Base-by-base conservation (phyloP, 2,797 vertebrate species). In the Luscinia megarhynchos region DNA sequence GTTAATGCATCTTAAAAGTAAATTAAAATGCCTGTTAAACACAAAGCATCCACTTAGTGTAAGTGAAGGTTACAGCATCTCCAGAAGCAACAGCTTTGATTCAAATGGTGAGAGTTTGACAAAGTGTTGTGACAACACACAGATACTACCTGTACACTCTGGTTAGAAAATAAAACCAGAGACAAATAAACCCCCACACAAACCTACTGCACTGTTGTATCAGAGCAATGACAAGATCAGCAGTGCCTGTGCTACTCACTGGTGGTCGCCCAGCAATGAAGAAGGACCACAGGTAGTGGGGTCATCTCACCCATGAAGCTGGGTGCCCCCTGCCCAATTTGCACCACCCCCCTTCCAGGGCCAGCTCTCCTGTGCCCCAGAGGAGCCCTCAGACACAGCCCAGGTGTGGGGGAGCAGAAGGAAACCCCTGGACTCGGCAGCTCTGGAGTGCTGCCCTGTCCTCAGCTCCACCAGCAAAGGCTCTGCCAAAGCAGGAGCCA, bases 271-370 rank as follows among this genome's bases (percentile, higher is more conserved):
- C 6, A 43, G 40, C 43, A 48, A 30, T 6, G 12, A 20, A 16
- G 24, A 54, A 36, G 12, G 30, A 9, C 9, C 55, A 62, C 36
- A 9, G 34, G 62, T 1, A n/a, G 16, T 1, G 11, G 1, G 9
- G 34, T 27, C 61, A 58, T 34, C 26, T 38, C 1, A 16, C 24
- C 16, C 40, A 36, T 0, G 1, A 18, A 41, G 26, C 12, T 40
- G 10, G n/a, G 69, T 19, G 48, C 1, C 6, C 24, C 16, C 36
- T 58, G 53, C 41, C 36, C 3, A 1, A 5, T 3, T 29, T 15
- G 58, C 43, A n/a, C 43, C 10, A 6, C 27, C 24, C 24, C 24
- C 21, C 22, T 38, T 7, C 34, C 48, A 43, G 58, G 15, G 11
- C 5, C 5, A 5, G 53, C n/a, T 13, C 6, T 18, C 30, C 46